Percentiles rank a stretch among this genome's conserved stretches.
Evolutionary conservation across 2,888 invertebrate genomes (phyloP).

Genomic region (Atrina japonica): DNA sequence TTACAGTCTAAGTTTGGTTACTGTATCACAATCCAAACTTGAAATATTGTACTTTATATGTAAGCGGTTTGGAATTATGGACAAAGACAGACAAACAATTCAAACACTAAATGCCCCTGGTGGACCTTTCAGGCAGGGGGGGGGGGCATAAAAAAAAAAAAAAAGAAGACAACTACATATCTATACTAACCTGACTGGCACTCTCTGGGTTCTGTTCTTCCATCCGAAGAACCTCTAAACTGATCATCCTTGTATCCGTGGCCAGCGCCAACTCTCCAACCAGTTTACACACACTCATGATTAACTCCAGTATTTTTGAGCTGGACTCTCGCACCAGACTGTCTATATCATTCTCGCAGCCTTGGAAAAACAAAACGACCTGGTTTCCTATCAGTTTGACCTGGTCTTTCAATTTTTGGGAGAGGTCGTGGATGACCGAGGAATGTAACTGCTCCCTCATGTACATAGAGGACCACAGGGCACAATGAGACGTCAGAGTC

Average conservation of each 20-base stretch:
- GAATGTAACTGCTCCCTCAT: slow-evolving; percentile 57
- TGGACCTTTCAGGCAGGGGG: no score
- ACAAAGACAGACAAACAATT: no score
- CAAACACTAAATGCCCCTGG: no score
- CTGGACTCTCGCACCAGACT: slow-evolving; percentile 70
- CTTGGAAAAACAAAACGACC: slow-evolving; percentile 71
- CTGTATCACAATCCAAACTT: no score
- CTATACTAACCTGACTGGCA: not conserved
- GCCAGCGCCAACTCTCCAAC: slow-evolving; percentile 75
- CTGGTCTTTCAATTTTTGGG: slow-evolving; percentile 59
- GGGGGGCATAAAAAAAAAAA: no score
- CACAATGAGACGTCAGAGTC: slow-evolving; percentile 59
- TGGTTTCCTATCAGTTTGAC: slow-evolving; percentile 68
- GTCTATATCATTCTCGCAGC: slow-evolving; percentile 71
- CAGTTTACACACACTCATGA: slow-evolving; percentile 66
- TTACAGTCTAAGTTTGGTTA: no score
- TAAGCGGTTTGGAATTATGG: no score
- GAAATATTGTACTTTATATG: no score
- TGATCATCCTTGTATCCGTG: slow-evolving; percentile 66
- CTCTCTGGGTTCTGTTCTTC: slow-evolving; percentile 3
- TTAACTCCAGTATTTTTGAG: slow-evolving; percentile 58
- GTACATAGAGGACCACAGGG: slow-evolving; percentile 67
- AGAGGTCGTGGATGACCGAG: slow-evolving; percentile 66
- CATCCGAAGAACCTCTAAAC: slow-evolving; percentile 22
- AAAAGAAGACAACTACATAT: no score